Percentiles rank a stretch among this genome's conserved stretches.
These are phyloP conservation scores for Tetrax tetrax DNA, from an alignment of 2,113 vertebrate genomes.

Conservation along the genomic window DNA sequence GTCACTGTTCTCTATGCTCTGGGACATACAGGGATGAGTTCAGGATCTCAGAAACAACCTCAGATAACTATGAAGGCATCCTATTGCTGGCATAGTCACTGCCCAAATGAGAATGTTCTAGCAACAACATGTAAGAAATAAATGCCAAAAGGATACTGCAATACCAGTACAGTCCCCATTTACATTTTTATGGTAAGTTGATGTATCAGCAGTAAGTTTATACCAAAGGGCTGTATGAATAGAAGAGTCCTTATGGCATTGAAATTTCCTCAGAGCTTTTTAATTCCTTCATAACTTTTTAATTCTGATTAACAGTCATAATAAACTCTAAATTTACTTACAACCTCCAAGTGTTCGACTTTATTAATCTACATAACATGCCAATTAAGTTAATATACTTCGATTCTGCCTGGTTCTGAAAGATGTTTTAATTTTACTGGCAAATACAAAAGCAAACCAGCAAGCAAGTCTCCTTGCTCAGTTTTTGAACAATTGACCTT, in stretches of 20 bases:
- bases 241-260: not conserved
- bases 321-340: slow-evolving; percentile 52
- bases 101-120: not conserved
- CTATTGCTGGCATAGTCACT: not conserved
- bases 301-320: slow-evolving; percentile 53
- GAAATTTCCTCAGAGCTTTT: slow-evolving; percentile 28
- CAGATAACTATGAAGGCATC: not conserved
- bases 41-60: not conserved
- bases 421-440: slow-evolving; percentile 7
- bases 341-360: not conserved
- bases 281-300: slow-evolving; percentile 10
- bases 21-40: not conserved
- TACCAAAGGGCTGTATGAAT: not conserved
- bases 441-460: not conserved
- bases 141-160: not conserved
- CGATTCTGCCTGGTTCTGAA: not conserved
- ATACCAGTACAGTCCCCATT: not conserved
- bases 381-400: slow-evolving; percentile 43
- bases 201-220: not conserved
- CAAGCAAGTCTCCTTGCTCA: not conserved
- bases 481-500: not conserved
- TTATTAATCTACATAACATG: slow-evolving; percentile 48
- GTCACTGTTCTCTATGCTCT: not conserved
- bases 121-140: not conserved
- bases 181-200: slow-evolving; percentile 19